Conservation (phyloP, 2,797 vertebrate species). For the Periophthalmus magnuspinnatus region DNA sequence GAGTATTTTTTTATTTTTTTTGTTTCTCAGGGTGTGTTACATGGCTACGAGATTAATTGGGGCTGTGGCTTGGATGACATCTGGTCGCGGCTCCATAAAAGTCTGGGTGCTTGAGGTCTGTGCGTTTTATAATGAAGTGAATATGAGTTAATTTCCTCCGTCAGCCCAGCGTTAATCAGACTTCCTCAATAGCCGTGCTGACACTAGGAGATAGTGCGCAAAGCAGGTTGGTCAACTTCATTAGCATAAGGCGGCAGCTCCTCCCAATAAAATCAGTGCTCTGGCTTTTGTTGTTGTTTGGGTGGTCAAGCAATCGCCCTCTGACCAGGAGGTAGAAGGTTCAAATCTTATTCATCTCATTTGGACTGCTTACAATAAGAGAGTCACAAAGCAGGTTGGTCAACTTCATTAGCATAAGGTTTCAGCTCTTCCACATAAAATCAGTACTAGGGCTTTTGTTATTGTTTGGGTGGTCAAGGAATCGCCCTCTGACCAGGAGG, state of each 20-base stretch:
- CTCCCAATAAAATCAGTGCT: neutral
- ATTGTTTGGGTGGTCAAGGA: neutral
- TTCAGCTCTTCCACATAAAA: neutral
- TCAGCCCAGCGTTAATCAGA: constrained; percentile 82
- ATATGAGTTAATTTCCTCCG: constrained; percentile 90
- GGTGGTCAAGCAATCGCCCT: neutral
- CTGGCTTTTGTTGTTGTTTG: neutral
- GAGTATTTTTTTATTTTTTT: constrained; percentile 39
- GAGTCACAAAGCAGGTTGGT: constrained; percentile 25
- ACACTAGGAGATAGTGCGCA: constrained; percentile 31
- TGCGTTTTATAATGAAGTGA: constrained; percentile 88
- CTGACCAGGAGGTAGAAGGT: neutral
- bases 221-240: constrained; percentile 43
- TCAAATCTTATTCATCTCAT: neutral
- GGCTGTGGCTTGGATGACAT: constrained; percentile 83
- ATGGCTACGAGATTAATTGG: constrained; percentile 85
- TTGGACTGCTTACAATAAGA: constrained; percentile 34
- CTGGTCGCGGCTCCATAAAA: constrained; percentile 78
- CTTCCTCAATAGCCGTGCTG: constrained; percentile 59
- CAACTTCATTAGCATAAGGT: constrained; percentile 45
- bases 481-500: neutral
- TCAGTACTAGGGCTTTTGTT: neutral
- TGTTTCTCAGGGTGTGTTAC: constrained; percentile 76
- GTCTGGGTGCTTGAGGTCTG: constrained; percentile 72
- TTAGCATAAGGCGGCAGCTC: constrained; percentile 23